phyloP scores from a whole-genome alignment of 2,797 vertebrate genomes.

The Scyliorhinus canicula region DNA sequence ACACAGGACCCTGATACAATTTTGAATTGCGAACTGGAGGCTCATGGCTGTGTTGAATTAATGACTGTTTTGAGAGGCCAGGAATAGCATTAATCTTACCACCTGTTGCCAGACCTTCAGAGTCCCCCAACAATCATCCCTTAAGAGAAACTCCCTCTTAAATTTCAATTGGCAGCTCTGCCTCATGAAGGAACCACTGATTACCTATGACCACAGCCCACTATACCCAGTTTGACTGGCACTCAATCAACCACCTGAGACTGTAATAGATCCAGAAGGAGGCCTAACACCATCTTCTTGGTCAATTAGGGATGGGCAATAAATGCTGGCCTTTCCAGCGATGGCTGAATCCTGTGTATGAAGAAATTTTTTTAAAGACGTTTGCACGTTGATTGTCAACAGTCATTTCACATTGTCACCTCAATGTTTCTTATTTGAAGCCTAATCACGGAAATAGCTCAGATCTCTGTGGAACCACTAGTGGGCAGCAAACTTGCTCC shows the following conservation, averaged over 20 bases:
- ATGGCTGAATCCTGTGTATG: no score
- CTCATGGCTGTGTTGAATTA: not conserved
- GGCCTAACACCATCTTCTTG: no score
- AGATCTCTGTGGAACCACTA: not conserved
- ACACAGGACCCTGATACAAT: not conserved
- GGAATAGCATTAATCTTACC: not conserved
- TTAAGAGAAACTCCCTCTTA: not conserved
- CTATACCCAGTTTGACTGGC: no score
- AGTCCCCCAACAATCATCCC: not conserved
- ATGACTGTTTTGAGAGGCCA: not conserved
- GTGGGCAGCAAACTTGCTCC: not conserved
- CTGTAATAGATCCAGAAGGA: no score
- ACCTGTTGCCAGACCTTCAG: not conserved
- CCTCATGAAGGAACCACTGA: not conserved
- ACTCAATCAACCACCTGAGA: no score
- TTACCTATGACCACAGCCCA: not conserved
- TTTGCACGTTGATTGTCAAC: not conserved
- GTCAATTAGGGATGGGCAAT: no score
- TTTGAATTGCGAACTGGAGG: not conserved
- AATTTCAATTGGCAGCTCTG: not conserved
- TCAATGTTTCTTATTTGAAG: not conserved
- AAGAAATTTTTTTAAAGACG: no score
- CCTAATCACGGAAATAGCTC: not conserved
- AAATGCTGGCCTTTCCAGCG: no score
- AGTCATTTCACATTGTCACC: not conserved